These are phyloP conservation scores for Lycia hirtaria DNA, from an alignment of 2,888 invertebrate species.

Conservation along the genomic window DNA sequence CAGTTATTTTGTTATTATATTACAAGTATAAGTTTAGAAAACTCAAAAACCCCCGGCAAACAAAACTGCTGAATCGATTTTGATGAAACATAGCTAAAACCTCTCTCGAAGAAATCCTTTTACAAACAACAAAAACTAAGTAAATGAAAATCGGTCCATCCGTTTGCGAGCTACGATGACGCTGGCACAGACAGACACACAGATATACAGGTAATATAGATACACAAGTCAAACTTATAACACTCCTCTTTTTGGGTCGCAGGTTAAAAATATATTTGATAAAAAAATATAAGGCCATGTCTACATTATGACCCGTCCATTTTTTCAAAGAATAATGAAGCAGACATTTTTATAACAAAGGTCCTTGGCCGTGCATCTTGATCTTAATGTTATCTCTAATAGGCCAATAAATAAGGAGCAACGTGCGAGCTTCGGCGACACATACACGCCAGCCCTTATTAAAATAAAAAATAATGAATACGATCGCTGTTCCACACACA, in stretches of 20 bases:
- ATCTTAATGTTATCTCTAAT: slow-evolving; percentile 86
- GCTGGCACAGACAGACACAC: no score
- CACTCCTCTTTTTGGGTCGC: no score
- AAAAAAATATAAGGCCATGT: slow-evolving; percentile 38
- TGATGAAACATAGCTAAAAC: no score
- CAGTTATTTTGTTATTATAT: no score
- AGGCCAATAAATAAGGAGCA: slow-evolving; percentile 84
- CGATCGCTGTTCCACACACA: slow-evolving; percentile 72
- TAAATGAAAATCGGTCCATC: no score
- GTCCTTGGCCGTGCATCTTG: slow-evolving; percentile 85
- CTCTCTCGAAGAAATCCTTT: no score
- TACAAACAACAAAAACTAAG: no score
- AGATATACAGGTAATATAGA: background rate
- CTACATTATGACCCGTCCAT: slow-evolving; percentile 68
- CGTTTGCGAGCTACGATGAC: no score
- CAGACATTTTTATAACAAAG: slow-evolving; percentile 85
- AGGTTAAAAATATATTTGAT: background rate
- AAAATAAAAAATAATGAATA: slow-evolving; percentile 77
- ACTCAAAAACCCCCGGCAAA: no score
- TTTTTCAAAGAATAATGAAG: slow-evolving; percentile 83
- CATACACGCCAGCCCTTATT: slow-evolving; percentile 77
- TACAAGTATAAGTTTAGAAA: no score
- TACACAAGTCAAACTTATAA: no score
- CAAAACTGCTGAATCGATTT: no score
- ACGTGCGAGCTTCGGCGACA: slow-evolving; percentile 84